Evolutionary conservation across 2,888 invertebrate species (phyloP), one percentile per base, ranked within the genome.

Genomic region (Quadriops clusia): DNA sequence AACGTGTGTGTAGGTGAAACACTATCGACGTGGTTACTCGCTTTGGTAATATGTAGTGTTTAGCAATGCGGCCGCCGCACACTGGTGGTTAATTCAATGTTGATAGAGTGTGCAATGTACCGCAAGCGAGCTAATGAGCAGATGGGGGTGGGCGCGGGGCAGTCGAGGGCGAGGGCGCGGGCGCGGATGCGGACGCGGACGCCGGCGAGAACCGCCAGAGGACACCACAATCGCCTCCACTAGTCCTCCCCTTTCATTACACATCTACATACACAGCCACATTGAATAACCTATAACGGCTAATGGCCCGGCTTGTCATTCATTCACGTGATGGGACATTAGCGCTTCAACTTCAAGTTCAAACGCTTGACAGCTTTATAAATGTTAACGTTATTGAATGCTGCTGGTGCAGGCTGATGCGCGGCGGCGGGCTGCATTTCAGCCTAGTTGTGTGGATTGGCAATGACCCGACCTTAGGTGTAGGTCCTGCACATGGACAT

Each of bases 61-160:
- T 36, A 36, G 38, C 33, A 34, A 36, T 33, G 28, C 31, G 29
- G 29, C n/a, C n/a, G n/a, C n/a, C n/a, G n/a, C n/a, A n/a, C n/a
- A n/a, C 32, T 17, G 36, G 36, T 40, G 45, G 49, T 48, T 50
- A 49, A 51, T 51, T 51, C 47, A 46, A 47, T 46, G 50, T 50
- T 48, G 50, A 51, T 50, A 42, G 46, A 51, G 48, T 48, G 47
- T 42, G 44, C 47, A 41, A 40, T 44, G 44, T 40, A 43, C 41
- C 47, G 32, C 44, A 43, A 43, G 42, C 39, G 43, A 34, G 44
- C 46, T 52, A 52, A 51, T 51, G 50, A 51, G 47, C 47, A 46
- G 49, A 50, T 38, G 38, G 40, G 37, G 28, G 36, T n/a, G n/a
- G n/a, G n/a, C n/a, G n/a, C n/a, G 43, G 41, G n/a, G n/a, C n/a